Conservation (phyloP, 2,797 vertebrate genomes). For the Acropternis orthonyx region DNA sequence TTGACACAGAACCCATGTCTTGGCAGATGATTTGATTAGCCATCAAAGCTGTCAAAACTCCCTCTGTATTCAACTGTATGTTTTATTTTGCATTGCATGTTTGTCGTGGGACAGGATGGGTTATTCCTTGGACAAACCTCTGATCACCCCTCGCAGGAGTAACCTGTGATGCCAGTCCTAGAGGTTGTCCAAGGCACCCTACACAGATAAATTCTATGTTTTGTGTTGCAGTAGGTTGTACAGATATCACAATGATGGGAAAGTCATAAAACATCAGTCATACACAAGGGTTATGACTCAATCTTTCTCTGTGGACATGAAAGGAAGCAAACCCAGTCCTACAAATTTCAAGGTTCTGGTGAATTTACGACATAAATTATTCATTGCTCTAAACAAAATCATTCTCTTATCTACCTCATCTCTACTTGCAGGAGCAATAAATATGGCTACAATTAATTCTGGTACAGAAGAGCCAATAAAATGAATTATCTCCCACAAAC, state of each 20-base stretch:
- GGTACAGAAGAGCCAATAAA: conserved; percentile 35
- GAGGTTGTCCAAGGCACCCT: not conserved
- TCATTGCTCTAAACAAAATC: conserved; percentile 28
- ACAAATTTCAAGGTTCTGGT: conserved; percentile 35
- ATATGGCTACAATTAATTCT: conserved; percentile 54
- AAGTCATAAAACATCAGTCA: not conserved
- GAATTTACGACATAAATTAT: conserved; percentile 41
- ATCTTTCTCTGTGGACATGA: not conserved
- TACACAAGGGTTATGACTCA: not conserved
- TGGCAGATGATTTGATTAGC: not conserved
- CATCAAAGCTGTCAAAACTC: not conserved
- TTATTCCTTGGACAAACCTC: not conserved
- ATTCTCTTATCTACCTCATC: conserved; percentile 41
- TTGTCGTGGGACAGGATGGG: not conserved
- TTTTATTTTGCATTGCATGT: not conserved
- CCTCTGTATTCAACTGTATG: not conserved
- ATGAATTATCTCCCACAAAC: conserved; percentile 40
- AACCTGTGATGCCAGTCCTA: not conserved
- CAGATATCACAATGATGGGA: not conserved
- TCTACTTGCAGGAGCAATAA: conserved; percentile 27
- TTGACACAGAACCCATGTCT: not conserved
- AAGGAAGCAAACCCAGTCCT: not conserved
- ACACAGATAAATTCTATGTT: accelerated
- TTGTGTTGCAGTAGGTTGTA: not conserved
- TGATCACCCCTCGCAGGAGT: not conserved